These are phyloP conservation scores for Miniopterus natalensis DNA, from an alignment of 2,113 vertebrate species.

Conservation along the genomic window DNA sequence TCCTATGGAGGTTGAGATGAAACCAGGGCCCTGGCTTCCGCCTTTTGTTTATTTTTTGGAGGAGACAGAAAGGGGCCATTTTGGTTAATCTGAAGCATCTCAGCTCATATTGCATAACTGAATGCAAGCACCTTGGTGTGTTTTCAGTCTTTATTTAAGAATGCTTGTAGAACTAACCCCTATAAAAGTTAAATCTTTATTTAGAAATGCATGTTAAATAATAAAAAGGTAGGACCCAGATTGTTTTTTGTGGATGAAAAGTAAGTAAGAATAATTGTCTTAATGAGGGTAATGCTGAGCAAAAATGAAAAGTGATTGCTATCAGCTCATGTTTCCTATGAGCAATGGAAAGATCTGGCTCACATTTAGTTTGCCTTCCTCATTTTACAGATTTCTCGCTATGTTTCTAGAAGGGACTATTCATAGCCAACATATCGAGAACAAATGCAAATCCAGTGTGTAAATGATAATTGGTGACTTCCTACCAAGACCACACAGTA, in stretches of 20 bases:
- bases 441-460: not conserved
- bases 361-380: not conserved
- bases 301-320: not conserved
- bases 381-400: conserved; percentile 15
- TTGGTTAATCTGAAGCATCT: conserved; percentile 12
- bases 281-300: not conserved
- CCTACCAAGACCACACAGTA: not conserved
- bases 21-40: not conserved
- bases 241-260: not conserved
- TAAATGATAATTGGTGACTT: not conserved
- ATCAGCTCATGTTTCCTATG: not conserved
- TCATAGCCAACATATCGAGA: not conserved
- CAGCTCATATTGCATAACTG: not conserved
- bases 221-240: not conserved
- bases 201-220: conserved; percentile 31
- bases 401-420: not conserved
- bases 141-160: conserved; percentile 2
- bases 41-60: not conserved
- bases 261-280: not conserved
- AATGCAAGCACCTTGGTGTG: not conserved
- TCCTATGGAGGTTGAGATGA: not conserved
- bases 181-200: not conserved
- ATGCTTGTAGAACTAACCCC: not conserved
- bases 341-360: not conserved
- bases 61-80: not conserved